Percentiles rank a stretch among this genome's conserved stretches.
Conservation (phyloP, 2,113 vertebrate species). For the Pachyramphus minor region DNA sequence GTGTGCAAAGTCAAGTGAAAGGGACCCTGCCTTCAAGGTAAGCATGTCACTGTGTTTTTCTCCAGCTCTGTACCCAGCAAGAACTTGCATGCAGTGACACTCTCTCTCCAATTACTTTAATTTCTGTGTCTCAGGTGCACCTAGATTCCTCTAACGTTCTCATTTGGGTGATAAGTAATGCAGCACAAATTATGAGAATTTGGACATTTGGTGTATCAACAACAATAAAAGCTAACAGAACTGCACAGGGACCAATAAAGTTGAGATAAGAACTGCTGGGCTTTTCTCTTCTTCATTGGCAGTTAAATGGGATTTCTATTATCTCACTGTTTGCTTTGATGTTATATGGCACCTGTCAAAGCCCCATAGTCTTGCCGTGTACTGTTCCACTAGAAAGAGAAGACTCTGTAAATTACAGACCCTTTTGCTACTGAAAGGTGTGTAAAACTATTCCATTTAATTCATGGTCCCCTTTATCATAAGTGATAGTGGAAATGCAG, state of each 20-base stretch:
- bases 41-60: not conserved
- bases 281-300: conserved; percentile 51
- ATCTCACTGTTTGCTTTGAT: conserved; percentile 61
- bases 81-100: not conserved
- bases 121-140: not conserved
- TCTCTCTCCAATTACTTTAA: not conserved
- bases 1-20: not conserved
- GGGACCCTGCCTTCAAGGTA: not conserved
- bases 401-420: not conserved
- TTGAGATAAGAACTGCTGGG: conserved; percentile 41
- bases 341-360: conserved; percentile 63
- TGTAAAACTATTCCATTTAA: conserved; percentile 50
- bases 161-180: not conserved
- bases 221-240: conserved; percentile 29
- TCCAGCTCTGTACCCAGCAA: not conserved
- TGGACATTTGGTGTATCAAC: conserved; percentile 4
- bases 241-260: conserved; percentile 9
- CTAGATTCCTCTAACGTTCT: conserved; percentile 4
- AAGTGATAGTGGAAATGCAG: conserved; percentile 39
- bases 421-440: conserved; percentile 38
- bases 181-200: conserved; percentile 22
- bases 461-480: conserved; percentile 46
- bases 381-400: conserved; percentile 1
- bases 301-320: conserved; percentile 64
- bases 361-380: not conserved